A percentile compares a stretch with the other conserved stretches of the same genome.
Conservation (phyloP, 2,113 vertebrate species). For the Manacus vitellinus region DNA sequence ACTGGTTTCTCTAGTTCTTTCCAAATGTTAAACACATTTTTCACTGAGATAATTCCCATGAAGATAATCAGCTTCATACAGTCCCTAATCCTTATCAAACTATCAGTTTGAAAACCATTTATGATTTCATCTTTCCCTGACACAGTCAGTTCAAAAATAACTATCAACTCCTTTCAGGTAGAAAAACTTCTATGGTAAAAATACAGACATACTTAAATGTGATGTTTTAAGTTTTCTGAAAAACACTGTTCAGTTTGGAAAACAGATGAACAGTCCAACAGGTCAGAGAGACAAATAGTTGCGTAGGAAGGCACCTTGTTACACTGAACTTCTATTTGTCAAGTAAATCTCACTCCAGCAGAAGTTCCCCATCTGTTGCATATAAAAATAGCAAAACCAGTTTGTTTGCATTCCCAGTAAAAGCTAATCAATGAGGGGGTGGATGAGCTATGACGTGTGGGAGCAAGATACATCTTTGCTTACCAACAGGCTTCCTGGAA, state of each 20-base stretch:
- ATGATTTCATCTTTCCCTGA: background rate
- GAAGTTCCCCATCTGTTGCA: background rate
- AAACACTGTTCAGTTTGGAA: background rate
- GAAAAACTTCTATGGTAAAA: background rate
- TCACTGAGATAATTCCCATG: background rate
- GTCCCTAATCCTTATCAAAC: background rate
- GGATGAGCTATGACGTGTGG: background rate
- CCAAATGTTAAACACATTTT: background rate
- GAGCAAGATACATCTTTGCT: background rate
- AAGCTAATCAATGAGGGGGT: background rate
- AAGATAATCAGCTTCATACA: background rate
- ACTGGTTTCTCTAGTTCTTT: background rate
- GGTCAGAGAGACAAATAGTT: background rate
- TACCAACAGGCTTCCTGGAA: background rate
- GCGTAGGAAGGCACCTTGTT: background rate
- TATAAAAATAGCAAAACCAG: conserved; percentile 40
- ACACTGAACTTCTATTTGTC: background rate
- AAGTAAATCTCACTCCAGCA: background rate
- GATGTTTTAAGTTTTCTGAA: background rate
- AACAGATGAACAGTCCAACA: background rate
- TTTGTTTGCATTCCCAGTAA: conserved; percentile 34
- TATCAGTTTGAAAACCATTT: background rate
- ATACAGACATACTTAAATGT: fast-evolving
- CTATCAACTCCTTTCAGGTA: background rate
- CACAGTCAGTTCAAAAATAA: background rate